A percentile compares a stretch with the other conserved stretches of the same genome.
Conservation (phyloP, 2,888 invertebrate genomes). For the Melanostoma mellinum region DNA sequence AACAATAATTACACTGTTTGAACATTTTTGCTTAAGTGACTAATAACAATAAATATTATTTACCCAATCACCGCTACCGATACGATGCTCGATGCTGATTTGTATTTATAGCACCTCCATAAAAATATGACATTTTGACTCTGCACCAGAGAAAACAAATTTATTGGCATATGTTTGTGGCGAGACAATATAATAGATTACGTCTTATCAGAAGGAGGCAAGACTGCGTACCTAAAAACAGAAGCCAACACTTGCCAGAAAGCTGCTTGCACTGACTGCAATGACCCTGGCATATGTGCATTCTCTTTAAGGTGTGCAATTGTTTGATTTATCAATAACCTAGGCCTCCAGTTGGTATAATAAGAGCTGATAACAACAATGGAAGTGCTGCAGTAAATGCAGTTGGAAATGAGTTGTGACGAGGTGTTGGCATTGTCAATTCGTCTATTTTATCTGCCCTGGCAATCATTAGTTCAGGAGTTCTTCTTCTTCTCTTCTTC, state of each 20-base stretch:
- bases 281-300: slow-evolving; percentile 1
- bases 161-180: slow-evolving; percentile 22
- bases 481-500: too few relatives aligned
- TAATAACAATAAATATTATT: slow-evolving; percentile 1
- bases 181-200: slow-evolving; percentile 37
- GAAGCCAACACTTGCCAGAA: not conserved
- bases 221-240: not conserved
- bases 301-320: slow-evolving; percentile 4
- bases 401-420: too few relatives aligned
- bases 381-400: too few relatives aligned
- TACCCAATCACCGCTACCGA: not conserved
- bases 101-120: slow-evolving; percentile 6
- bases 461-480: too few relatives aligned
- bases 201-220: slow-evolving; percentile 15
- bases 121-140: slow-evolving; percentile 11
- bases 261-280: not conserved
- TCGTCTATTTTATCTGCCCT: too few relatives aligned
- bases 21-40: not conserved
- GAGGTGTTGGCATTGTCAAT: too few relatives aligned
- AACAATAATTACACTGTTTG: not conserved
- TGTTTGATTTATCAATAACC: slow-evolving; percentile 2
- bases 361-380: slow-evolving; percentile 7
- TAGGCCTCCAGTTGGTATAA: slow-evolving; percentile 5
- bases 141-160: slow-evolving; percentile 17
- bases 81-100: too few relatives aligned